Base-by-base conservation (phyloP, 1,140 invertebrate species). In the Micrasema minimum region DNA sequence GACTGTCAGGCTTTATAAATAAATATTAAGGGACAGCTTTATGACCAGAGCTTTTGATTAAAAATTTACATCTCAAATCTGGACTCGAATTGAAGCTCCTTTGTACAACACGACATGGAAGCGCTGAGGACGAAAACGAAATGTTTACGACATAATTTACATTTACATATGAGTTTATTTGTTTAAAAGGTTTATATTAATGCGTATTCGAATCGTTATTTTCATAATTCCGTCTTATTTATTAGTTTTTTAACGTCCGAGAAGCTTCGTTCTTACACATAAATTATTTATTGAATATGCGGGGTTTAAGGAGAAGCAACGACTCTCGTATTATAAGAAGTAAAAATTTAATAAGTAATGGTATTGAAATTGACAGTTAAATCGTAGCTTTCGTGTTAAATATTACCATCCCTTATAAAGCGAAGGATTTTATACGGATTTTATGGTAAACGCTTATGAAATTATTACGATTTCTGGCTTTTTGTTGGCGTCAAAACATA, bases 21-120 rank as follows among this genome's bases (percentile, higher is more conserved):
- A 74, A 74, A 74, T 74, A 71, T 74, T 71, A 74, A 69, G 66
- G 26, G 72, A 74, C 72, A 74, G 72, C 65, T 74, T 74, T 74
- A 74, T 59, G 59, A 65, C 65, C 69, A 20, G 23, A 11, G 66
- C 38, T 61, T 71, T 71, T 74, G 72, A 74, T 74, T 74, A 69
- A 71, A 69, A 69, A 59, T 69, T 55, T 69, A 69, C 69, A 35
- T 55, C 62, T 59, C 37, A 41, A 59, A 67, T 67, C 57, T 38
- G 37, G 57, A 62, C n/a, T 62, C 41, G 37, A 62, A 62, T 23
- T 45, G 12, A 57, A 57, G 38, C 18, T 62, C 37, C 41, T 23
- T 45, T 62, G 37, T 62, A 45, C 20, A 62, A 62, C 57, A 31
- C 37, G 57, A n/a, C 18, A n/a, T 62, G 37, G 41, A 45, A 43